These are phyloP conservation scores for Falco columbarius DNA, from an alignment of 2,797 vertebrate species.

Conservation along the genomic window DNA sequence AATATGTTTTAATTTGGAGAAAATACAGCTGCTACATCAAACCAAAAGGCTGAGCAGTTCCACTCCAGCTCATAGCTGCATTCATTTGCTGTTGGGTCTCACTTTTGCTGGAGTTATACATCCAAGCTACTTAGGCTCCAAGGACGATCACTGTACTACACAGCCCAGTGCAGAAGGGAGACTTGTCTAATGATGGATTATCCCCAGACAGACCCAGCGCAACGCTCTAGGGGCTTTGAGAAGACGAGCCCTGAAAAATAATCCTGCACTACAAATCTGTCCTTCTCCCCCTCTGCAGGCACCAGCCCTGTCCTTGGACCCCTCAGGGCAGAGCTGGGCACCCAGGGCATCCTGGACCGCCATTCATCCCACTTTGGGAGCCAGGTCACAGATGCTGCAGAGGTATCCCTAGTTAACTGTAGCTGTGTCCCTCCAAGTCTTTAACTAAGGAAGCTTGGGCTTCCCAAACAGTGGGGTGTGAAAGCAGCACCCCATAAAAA, in stretches of 20 bases:
- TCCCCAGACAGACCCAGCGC: neutral
- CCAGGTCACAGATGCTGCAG: neutral
- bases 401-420: neutral
- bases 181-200: conserved; percentile 1
- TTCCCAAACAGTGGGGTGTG: neutral
- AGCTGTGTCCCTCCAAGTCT: neutral
- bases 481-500: conserved; percentile 38
- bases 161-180: neutral
- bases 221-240: neutral
- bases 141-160: neutral
- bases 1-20: neutral
- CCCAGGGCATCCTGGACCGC: neutral
- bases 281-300: neutral
- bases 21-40: neutral
- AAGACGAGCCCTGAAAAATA: neutral
- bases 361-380: neutral
- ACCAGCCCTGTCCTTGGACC: neutral
- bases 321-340: neutral
- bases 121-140: neutral
- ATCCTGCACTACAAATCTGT: neutral
- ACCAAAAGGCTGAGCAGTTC: neutral
- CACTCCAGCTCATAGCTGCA: neutral
- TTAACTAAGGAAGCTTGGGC: neutral
- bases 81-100: neutral
- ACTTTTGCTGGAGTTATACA: neutral